Evolutionary conservation across 2,888 invertebrate species (phyloP).

Genomic region (Tryphoninae sp.): DNA sequence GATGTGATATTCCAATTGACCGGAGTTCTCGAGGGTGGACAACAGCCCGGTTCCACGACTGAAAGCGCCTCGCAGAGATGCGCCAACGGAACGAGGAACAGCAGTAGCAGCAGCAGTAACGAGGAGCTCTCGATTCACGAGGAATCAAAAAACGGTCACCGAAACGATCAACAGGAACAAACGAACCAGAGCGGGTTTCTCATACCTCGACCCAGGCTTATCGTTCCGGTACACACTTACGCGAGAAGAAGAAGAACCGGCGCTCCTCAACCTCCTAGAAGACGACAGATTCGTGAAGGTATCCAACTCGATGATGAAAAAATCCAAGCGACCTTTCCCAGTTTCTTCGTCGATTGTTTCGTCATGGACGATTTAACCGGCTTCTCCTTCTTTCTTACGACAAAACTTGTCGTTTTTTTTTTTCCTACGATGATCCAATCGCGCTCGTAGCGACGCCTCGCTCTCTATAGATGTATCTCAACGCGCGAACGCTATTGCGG

Average conservation of each 20-base stretch:
- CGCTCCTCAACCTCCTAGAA: constrained; percentile 83
- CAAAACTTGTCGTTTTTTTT: neutral
- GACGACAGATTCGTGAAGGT: constrained; percentile 81
- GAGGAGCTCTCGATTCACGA: constrained; percentile 73
- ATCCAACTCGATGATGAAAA: constrained; percentile 44
- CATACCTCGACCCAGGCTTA: constrained; percentile 92
- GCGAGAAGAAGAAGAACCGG: constrained; percentile 91
- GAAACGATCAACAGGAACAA: constrained; percentile 57
- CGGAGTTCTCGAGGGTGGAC: constrained; percentile 69
- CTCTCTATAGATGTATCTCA: constrained; percentile 7
- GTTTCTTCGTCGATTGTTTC: neutral
- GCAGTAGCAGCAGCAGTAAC: constrained; percentile 69
- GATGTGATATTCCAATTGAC: constrained; percentile 74
- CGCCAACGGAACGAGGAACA: constrained; percentile 72
- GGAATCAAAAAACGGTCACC: constrained; percentile 69
- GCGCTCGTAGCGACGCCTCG: neutral
- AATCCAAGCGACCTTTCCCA: neutral
- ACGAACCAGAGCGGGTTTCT: constrained; percentile 83
- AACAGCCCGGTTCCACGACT: neutral
- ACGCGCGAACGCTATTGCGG: constrained; percentile 56
- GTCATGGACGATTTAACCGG: too few species aligned
- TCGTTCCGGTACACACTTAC: constrained; percentile 94
- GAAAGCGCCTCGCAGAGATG: constrained; percentile 69
- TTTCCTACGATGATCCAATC: neutral
- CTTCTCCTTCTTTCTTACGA: too few species aligned